Percentiles rank a stretch among this genome's conserved stretches.
Conservation (phyloP, 2,797 vertebrate species). For the Oryzias sinensis region DNA sequence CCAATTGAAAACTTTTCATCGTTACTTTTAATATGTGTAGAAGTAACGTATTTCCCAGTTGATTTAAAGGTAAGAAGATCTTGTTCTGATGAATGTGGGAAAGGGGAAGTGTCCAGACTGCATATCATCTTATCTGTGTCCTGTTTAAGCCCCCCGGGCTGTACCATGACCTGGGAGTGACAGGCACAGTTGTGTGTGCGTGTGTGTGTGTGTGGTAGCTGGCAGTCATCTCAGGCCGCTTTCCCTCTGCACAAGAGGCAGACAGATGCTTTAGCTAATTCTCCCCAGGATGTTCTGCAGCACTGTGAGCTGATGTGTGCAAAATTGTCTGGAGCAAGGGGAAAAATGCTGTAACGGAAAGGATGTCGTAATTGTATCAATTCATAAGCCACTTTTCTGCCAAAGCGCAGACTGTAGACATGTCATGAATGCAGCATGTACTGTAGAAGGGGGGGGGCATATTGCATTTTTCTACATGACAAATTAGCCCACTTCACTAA, state of each 20-base stretch:
- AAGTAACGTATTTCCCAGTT: constrained; percentile 23
- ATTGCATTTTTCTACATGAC: constrained; percentile 55
- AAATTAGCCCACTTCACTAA: constrained; percentile 40
- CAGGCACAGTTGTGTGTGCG: constrained; percentile 66
- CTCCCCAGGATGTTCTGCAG: constrained; percentile 37
- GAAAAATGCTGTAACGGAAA: constrained; percentile 34
- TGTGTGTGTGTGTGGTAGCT: constrained; percentile 45
- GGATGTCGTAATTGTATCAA: constrained; percentile 33
- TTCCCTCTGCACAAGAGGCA: constrained; percentile 30
- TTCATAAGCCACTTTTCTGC: constrained; percentile 38
- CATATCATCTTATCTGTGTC: constrained; percentile 67
- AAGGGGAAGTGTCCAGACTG: constrained; percentile 54
- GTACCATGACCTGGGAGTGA: constrained; percentile 58
- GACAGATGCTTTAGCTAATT: constrained; percentile 38
- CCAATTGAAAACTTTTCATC: neutral
- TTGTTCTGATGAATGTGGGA: constrained; percentile 66
- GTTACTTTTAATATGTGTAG: too few species aligned
- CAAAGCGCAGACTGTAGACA: constrained; percentile 32
- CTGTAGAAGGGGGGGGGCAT: constrained; percentile 27
- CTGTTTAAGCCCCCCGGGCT: constrained; percentile 59
- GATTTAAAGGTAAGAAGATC: constrained; percentile 45
- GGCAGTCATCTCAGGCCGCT: constrained; percentile 33
- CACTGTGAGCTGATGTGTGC: constrained; percentile 34
- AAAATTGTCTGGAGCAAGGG: constrained; percentile 32
- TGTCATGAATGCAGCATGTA: constrained; percentile 34